Evolutionary conservation across 2,797 vertebrate species (phyloP).

Genomic region (Hemibagrus guttatus): DNA sequence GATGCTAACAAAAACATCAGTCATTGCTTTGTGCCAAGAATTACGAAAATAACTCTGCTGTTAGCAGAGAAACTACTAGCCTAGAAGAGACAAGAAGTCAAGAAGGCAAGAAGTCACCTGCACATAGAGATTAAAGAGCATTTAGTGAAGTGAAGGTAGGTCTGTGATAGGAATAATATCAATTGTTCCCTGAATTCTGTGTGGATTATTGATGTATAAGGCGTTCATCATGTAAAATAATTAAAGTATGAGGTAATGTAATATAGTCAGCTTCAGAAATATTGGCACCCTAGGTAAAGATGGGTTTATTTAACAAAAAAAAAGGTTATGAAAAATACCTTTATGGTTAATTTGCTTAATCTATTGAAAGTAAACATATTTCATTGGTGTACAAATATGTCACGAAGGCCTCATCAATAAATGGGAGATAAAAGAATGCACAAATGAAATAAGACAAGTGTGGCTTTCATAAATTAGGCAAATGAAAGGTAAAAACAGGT

Average conservation of each 20-base stretch:
- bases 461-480: background rate
- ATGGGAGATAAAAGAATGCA: background rate
- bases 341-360: background rate
- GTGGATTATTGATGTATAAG: background rate
- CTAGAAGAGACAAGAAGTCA: background rate
- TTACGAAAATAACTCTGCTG: slow-evolving; percentile 26
- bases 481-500: background rate
- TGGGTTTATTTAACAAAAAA: background rate
- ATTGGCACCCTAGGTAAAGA: background rate
- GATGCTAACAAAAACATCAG: slow-evolving; percentile 9
- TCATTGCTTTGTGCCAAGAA: slow-evolving; percentile 18
- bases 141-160: background rate
- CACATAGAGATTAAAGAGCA: background rate
- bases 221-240: background rate
- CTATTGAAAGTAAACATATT: background rate
- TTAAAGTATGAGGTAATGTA: background rate
- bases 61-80: slow-evolving; percentile 3
- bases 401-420: background rate
- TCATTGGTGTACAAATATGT: no score
- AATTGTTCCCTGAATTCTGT: background rate
- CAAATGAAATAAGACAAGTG: background rate
- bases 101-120: background rate
- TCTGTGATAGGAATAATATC: slow-evolving; percentile 15
- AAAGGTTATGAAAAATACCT: no score
- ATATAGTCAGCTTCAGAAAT: background rate